Evolutionary conservation across 2,888 invertebrate genomes (phyloP).

Genomic region (Chloroclystis v-ata): DNA sequence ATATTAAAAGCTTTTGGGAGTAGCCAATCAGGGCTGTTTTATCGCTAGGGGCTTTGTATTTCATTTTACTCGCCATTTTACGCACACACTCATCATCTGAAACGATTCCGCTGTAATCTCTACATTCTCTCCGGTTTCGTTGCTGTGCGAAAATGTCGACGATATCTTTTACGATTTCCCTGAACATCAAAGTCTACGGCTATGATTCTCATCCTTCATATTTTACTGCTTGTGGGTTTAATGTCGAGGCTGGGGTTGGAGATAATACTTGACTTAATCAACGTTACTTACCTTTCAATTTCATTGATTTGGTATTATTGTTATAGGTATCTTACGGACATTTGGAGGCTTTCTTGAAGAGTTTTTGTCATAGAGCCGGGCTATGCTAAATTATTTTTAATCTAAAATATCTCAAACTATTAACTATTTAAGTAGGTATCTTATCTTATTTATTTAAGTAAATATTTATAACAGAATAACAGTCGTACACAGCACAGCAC

Average conservation of each 20-base stretch:
- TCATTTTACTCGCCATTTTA: conserved; percentile 17
- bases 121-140: conserved; percentile 10
- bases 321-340: too few relatives aligned
- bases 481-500: too few relatives aligned
- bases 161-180: conserved; percentile 19
- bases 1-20: conserved; percentile 8
- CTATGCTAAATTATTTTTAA: too few relatives aligned
- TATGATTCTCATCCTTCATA: conserved; percentile 35
- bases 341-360: too few relatives aligned
- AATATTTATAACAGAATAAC: too few relatives aligned
- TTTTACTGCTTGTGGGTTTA: conserved; percentile 37
- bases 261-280: conserved; percentile 2
- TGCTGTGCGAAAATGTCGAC: conserved; percentile 19
- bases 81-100: conserved; percentile 16
- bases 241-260: conserved; percentile 24
- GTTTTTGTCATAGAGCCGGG: too few relatives aligned
- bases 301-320: too few relatives aligned
- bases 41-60: conserved; percentile 15
- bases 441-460: too few relatives aligned
- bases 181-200: conserved; percentile 28
- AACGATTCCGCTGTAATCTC: conserved; percentile 21
- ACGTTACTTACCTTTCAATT: too few relatives aligned
- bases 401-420: too few relatives aligned
- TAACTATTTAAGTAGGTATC: too few relatives aligned
- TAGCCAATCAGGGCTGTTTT: conserved; percentile 8